phyloP scores from a whole-genome alignment of 2,888 invertebrate genomes.

The Caenorhabditis sp. region DNA sequence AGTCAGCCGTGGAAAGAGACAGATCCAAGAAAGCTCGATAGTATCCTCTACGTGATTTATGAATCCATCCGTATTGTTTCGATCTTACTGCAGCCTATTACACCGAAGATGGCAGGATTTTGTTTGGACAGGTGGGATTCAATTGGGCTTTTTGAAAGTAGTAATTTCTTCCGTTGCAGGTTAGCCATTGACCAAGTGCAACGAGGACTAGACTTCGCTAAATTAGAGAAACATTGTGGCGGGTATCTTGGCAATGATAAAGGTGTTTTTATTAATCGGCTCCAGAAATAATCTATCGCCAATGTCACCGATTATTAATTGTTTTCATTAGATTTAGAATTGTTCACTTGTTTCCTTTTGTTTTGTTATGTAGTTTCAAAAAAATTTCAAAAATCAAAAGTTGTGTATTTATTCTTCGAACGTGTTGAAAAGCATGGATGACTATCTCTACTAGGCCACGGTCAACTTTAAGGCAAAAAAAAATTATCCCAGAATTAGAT shows the following conservation, averaged over 20 bases:
- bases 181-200: conserved; percentile 65
- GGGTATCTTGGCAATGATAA: conserved; percentile 49
- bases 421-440: background rate
- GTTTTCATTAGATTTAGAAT: no score
- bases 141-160: background rate
- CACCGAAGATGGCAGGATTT: conserved; percentile 88
- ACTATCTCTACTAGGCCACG: background rate
- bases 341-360: no score
- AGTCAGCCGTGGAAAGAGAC: conserved; percentile 93
- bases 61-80: conserved; percentile 91
- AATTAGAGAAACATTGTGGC: conserved; percentile 55
- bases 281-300: conserved; percentile 56
- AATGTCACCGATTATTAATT: no score
- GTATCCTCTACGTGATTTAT: conserved; percentile 90
- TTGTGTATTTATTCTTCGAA: no score
- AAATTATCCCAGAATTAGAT: background rate
- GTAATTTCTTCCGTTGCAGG: conserved; percentile 50
- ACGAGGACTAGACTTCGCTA: conserved; percentile 65
- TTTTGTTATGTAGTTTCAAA: no score
- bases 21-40: conserved; percentile 85
- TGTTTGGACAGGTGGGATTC: conserved; percentile 85
- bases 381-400: no score
- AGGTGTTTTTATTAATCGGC: conserved; percentile 57
- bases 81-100: conserved; percentile 91
- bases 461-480: no score